Conservation (phyloP, 2,797 vertebrate genomes). For the Hapalemur alaotrensis region DNA sequence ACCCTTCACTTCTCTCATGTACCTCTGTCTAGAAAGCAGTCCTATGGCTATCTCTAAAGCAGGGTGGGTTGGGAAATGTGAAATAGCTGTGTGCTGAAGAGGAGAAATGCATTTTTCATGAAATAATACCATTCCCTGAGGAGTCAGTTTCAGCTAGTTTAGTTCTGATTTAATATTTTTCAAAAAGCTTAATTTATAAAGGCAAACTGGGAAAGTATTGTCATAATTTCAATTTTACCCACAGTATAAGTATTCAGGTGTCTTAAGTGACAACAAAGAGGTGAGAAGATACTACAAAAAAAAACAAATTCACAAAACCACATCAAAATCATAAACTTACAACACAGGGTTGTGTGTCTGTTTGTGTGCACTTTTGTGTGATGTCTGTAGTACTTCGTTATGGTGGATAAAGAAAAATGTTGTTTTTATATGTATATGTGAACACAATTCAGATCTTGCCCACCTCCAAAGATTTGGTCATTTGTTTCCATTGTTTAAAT, state of each 20-base stretch:
- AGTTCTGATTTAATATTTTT: neutral
- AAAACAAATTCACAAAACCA: neutral
- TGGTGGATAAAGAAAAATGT: neutral
- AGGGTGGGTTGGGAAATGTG: neutral
- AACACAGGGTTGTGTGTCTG: neutral
- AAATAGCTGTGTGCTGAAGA: neutral
- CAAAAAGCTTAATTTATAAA: neutral
- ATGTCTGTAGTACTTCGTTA: neutral
- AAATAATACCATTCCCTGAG: neutral
- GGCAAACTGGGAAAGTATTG: neutral
- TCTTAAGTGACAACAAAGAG: neutral
- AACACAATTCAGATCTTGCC: neutral
- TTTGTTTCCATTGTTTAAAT: neutral
- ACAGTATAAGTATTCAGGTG: neutral
- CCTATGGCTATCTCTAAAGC: neutral
- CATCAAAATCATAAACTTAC: neutral
- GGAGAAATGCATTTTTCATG: neutral
- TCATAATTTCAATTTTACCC: neutral
- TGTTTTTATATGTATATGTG: neutral
- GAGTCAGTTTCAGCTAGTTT: neutral
- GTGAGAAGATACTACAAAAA: neutral
- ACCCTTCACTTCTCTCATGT: neutral
- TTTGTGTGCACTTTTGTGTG: neutral
- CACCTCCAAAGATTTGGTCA: neutral
- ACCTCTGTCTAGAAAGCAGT: neutral